These are phyloP conservation scores for Hypomesus transpacificus DNA, from an alignment of 2,113 vertebrate genomes.

Conservation along the genomic window DNA sequence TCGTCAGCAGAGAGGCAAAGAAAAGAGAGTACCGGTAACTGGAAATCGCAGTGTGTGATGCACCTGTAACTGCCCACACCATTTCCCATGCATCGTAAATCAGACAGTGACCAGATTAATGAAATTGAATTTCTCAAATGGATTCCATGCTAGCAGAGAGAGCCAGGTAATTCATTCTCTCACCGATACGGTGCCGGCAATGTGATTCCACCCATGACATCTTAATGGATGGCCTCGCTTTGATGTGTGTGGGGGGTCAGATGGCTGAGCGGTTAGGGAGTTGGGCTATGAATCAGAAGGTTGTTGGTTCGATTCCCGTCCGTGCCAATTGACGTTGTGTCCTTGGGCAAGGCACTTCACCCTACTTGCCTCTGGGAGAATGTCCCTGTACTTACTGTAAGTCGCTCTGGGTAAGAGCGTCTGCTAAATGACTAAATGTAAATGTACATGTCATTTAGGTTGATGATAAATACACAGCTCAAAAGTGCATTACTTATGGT, in stretches of 20 bases:
- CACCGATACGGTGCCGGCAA: constrained; percentile 11
- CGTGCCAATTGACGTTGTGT: too few species aligned
- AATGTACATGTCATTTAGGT: constrained; percentile 33
- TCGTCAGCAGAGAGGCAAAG: constrained; percentile 41
- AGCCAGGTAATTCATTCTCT: constrained; percentile 25
- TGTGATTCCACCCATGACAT: constrained; percentile 6
- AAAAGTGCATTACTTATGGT: constrained; percentile 29
- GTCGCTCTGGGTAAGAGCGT: too few species aligned
- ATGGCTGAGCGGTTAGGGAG: too few species aligned
- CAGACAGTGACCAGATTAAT: constrained; percentile 56
- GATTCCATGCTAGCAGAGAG: constrained; percentile 1
- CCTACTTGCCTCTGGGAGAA: too few species aligned
- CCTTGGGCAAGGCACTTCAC: too few species aligned
- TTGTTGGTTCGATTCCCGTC: too few species aligned
- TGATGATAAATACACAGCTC: constrained; percentile 47
- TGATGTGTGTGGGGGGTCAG: constrained; percentile 34
- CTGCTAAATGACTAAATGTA: too few species aligned
- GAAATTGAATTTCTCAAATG: constrained; percentile 54
- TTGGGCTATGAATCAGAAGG: too few species aligned
- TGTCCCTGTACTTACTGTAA: too few species aligned
- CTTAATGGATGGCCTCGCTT: constrained; percentile 47
- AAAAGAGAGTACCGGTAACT: constrained; percentile 30
- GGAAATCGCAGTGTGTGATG: constrained; percentile 51
- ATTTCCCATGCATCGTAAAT: constrained; percentile 56
- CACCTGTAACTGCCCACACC: constrained; percentile 57